Evolutionary conservation across 2,888 invertebrate species (phyloP), one percentile per base, ranked within the genome.

Genomic region (Hydroisotoma schaefferi): DNA sequence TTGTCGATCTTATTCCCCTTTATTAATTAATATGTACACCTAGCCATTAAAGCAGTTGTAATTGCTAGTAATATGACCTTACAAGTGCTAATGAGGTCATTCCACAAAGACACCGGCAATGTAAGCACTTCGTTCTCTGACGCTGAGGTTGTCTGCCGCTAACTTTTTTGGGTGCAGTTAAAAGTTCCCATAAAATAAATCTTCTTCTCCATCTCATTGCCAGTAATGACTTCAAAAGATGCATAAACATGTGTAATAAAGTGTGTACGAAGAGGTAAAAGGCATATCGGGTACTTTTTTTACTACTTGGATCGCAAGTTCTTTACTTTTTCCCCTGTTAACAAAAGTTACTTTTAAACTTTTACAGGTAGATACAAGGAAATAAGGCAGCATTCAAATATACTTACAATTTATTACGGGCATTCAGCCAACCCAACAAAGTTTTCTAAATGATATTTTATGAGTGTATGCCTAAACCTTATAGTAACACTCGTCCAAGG

Each of bases 61-160:
- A 52, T 37, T 52, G 33, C 20, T 20, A 33, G 20, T 22, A 52
- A 29, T 20, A 37, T 52, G 49, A 49, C 49, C 49, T 49, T 27
- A 26, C 15, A 26, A 27, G 52, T 52, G 37, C 51, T 61, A 65
- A 63, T 65, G 61, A 70, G 67, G 67, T 64, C 63, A 61, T 38
- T 53, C 54, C 57, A 59, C 70, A 70, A 70, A 70, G 68, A 65
- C 33, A 62, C 68, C 70, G 68, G 63, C 63, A 54, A 57, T 69
- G 69, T 69, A 66, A 40, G 57, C 60, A 59, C 65, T 60, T 60
- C 38, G 47, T 60, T 55, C 51, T 40, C 46, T 52, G 37, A 52
- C 6, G 52, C 22, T 46, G 28, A 52, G 23, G 26, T 53, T 23
- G 22, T 46, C 46, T 18, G 2, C 27, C 18, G 25, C 2, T 18